A percentile compares a stretch with the other conserved stretches of the same genome.
Evolutionary conservation across 2,113 vertebrate genomes (phyloP).

Genomic region (Sphyrna mokarran): DNA sequence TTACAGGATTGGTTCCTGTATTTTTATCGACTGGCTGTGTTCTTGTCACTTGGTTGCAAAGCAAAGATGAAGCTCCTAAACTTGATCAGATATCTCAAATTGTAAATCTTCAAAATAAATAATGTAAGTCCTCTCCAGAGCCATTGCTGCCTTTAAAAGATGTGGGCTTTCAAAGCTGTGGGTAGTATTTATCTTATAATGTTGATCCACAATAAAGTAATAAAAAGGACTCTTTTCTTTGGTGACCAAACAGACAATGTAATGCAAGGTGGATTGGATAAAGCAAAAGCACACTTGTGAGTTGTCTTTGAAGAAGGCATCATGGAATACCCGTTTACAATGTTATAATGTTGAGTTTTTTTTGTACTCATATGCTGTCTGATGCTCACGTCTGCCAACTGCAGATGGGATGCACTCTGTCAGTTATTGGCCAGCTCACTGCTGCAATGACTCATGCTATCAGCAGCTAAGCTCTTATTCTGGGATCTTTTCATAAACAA

Average conservation of each 20-base stretch:
- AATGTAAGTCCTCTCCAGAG: neutral
- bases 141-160: neutral
- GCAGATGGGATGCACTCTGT: neutral
- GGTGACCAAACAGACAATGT: neutral
- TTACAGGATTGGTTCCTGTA: neutral
- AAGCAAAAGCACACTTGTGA: neutral
- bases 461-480: neutral
- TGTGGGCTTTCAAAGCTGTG: neutral
- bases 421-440: neutral
- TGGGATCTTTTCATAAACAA: neutral
- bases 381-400: neutral
- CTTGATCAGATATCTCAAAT: neutral
- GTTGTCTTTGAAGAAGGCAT: neutral
- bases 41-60: neutral
- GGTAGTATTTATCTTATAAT: neutral
- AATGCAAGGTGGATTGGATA: neutral
- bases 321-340: neutral
- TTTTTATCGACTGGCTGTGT: neutral
- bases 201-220: neutral
- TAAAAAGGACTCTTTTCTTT: neutral
- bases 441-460: neutral
- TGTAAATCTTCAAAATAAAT: neutral
- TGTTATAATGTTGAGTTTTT: neutral
- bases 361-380: neutral
- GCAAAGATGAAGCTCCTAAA: neutral